Evolutionary conservation across 2,113 vertebrate genomes (phyloP).

Genomic region (Puma concolor): DNA sequence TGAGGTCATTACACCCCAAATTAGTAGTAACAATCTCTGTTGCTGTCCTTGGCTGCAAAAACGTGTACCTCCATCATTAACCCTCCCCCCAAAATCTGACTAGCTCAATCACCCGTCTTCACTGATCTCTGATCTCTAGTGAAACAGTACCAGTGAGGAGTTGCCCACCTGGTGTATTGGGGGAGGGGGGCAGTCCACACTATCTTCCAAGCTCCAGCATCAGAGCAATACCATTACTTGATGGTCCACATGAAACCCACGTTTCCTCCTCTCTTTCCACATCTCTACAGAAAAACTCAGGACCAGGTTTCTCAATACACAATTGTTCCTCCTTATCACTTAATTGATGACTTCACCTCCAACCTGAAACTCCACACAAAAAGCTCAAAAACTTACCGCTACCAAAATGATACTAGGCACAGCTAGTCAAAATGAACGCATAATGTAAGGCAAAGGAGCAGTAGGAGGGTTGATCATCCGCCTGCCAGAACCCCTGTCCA

Average conservation of each 20-base stretch:
- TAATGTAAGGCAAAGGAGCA: background rate
- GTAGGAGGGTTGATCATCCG: background rate
- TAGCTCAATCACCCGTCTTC: background rate
- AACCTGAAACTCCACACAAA: background rate
- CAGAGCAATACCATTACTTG: background rate
- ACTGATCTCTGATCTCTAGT: background rate
- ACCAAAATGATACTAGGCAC: background rate
- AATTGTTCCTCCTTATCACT: background rate
- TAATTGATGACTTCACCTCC: background rate
- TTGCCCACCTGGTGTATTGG: rapidly evolving
- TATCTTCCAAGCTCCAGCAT: background rate
- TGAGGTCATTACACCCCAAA: background rate
- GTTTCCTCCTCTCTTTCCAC: background rate
- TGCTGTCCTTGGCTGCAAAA: background rate
- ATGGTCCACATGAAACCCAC: background rate
- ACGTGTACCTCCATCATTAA: background rate
- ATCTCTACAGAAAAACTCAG: background rate
- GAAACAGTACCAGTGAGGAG: background rate
- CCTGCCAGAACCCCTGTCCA: background rate
- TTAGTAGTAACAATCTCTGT: background rate
- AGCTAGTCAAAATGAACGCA: background rate
- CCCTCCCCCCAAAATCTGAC: background rate
- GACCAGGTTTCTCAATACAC: background rate
- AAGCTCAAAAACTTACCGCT: background rate
- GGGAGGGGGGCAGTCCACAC: background rate